Base-by-base conservation (phyloP, 2,888 invertebrate species). In the Quadroppia sp. region DNA sequence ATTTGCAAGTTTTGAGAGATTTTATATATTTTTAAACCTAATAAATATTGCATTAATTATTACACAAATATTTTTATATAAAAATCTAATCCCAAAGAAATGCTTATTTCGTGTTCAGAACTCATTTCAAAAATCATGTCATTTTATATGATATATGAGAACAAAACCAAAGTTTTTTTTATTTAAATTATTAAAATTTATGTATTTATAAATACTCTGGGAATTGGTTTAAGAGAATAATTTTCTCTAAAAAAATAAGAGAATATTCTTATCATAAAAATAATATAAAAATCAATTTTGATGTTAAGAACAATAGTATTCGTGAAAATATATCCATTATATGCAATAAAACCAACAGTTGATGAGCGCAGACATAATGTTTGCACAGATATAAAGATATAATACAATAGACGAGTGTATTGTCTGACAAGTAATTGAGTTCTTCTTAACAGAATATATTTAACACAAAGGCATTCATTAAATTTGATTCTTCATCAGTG, bases 381-480 rank as follows among this genome's bases (percentile, higher is more conserved):
- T 61, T 61, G 28, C 32, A 30, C 4, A 61, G 32, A 32, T 32
- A 61, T 32, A 61, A 2, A 61, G 32, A 61, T 30, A 61, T 61
- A 61, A 61, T 61, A 61, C 32, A 4, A 17, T n/a, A 61, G 30
- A 36, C 30, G 17, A 61, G 1, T 15, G 61, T 32, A 61, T 30
- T 61, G 32, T 61, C 15, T 61, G 61, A 61, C 30, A 32, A 32
- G 61, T 61, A 30, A 32, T 61, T 61, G 32, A 17, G 11, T 53
- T 53, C 25, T 53, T 25, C 53, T 23, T n/a, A 32, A 61, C 4
- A 61, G 1, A 53, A 2, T 20, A 13, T 20, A 7, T 53, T 53
- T 53, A 53, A 53, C 53, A 53, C 28, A 61, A 30, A 61, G 32
- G 30, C 28, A n/a, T n/a, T 61, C 61, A 61, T 61, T 61, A 61